Conservation (phyloP, 2,797 vertebrate genomes). For the Sylvilagus floridanus region DNA sequence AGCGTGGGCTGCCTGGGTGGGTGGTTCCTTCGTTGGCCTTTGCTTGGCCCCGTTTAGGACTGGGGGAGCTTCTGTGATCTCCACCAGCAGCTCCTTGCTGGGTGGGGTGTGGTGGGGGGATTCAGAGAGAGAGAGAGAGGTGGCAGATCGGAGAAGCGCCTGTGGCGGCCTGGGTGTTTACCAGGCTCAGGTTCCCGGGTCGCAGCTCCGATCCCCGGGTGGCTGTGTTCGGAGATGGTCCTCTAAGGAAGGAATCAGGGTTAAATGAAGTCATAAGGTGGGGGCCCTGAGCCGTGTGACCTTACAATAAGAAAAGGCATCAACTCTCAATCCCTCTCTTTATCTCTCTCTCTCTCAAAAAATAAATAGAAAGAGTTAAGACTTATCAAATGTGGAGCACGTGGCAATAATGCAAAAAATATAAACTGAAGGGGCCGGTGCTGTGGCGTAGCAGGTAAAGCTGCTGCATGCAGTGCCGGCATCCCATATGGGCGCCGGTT, state of each 20-base stretch:
- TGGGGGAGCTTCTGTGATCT: not conserved
- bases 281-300: not conserved
- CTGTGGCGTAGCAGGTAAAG: no score
- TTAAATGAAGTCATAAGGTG: not conserved
- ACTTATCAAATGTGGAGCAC: not conserved
- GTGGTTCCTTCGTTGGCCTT: not conserved
- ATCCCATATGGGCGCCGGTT: no score
- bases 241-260: not conserved
- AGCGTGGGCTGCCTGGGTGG: conserved; percentile 34
- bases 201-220: not conserved
- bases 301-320: not conserved
- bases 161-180: not conserved
- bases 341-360: no score
- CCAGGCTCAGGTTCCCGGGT: fast-evolving
- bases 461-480: no score
- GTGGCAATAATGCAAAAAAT: no score
- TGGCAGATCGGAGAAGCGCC: not conserved
- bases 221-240: not conserved
- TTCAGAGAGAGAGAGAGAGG: not conserved
- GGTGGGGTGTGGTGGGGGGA: not conserved
- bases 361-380: not conserved
- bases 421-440: no score
- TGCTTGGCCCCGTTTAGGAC: not conserved
- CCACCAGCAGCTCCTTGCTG: not conserved
- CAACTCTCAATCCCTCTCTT: no score